phyloP scores from a whole-genome alignment of 1,140 invertebrate species.

The Acromyrmex echinatior region DNA sequence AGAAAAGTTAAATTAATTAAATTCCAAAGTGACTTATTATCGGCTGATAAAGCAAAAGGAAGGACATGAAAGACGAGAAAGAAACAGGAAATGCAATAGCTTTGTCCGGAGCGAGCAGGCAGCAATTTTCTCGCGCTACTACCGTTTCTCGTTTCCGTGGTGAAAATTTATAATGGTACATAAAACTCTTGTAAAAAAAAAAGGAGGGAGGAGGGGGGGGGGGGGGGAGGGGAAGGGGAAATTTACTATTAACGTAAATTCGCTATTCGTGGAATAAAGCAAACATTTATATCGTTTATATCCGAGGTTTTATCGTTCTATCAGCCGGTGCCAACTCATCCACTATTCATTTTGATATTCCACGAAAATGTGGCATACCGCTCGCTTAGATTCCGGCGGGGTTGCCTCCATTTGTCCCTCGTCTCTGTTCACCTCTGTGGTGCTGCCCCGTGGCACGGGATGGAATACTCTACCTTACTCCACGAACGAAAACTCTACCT shows the following conservation, averaged over 20 bases:
- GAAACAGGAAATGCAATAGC: slow-evolving; percentile 45
- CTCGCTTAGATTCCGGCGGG: not conserved
- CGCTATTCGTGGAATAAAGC: slow-evolving; percentile 38
- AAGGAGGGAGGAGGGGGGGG: too few species aligned
- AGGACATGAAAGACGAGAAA: not conserved
- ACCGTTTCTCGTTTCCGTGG: slow-evolving; percentile 52
- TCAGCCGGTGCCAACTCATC: slow-evolving; percentile 52
- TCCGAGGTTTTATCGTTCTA: slow-evolving; percentile 56
- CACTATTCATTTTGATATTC: slow-evolving; percentile 62
- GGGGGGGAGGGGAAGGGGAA: too few species aligned
- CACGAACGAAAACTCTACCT: slow-evolving; percentile 12
- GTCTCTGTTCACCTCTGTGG: not conserved
- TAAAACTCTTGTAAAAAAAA: slow-evolving; percentile 56
- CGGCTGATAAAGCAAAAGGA: slow-evolving; percentile 43
- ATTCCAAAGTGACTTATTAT: slow-evolving; percentile 61
- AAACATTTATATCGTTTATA: slow-evolving; percentile 12
- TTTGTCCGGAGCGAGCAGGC: slow-evolving; percentile 19
- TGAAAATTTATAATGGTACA: slow-evolving; percentile 60
- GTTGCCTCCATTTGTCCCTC: not conserved
- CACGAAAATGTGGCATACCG: slow-evolving; percentile 16
- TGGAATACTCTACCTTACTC: too few species aligned
- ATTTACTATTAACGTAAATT: slow-evolving; percentile 64
- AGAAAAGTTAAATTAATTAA: slow-evolving; percentile 51
- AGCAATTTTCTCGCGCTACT: slow-evolving; percentile 55
- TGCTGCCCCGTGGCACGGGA: not conserved